Percentiles rank a stretch among this genome's conserved stretches.
Conservation (phyloP, 2,113 vertebrate genomes). For the Ageneiosus marmoratus region DNA sequence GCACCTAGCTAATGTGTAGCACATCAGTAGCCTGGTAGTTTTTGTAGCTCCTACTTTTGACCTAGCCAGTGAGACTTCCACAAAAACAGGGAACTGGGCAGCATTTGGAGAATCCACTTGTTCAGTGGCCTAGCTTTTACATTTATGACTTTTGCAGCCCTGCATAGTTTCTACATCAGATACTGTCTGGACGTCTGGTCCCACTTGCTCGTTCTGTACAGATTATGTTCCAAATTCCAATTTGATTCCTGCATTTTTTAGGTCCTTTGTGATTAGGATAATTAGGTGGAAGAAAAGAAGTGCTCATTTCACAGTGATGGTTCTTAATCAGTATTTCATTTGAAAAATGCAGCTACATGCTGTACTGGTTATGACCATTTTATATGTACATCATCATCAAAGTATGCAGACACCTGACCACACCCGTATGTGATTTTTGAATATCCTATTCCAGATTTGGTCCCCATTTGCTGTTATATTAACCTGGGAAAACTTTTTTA, state of each 20-base stretch:
- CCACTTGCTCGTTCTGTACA: not conserved
- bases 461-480: not conserved
- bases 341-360: not conserved
- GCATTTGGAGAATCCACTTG: not conserved
- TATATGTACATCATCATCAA: not conserved
- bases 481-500: not conserved
- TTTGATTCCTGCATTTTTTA: not conserved
- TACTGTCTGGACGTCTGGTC: slow-evolving; percentile 11
- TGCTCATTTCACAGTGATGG: not conserved
- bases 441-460: not conserved
- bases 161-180: slow-evolving; percentile 20
- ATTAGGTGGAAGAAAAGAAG: not conserved
- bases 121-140: not conserved
- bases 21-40: not conserved
- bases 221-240: not conserved
- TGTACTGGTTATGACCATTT: not conserved
- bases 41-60: not conserved
- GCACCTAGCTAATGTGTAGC: too few species aligned
- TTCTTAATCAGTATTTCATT: not conserved
- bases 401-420: not conserved
- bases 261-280: not conserved
- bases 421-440: not conserved
- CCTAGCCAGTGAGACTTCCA: not conserved
- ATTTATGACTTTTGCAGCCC: slow-evolving; percentile 8
- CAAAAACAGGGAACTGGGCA: not conserved